A percentile compares a stretch with the other conserved stretches of the same genome.
These are phyloP conservation scores for Eulithis testata DNA, from an alignment of 2,888 invertebrate species.

Conservation along the genomic window DNA sequence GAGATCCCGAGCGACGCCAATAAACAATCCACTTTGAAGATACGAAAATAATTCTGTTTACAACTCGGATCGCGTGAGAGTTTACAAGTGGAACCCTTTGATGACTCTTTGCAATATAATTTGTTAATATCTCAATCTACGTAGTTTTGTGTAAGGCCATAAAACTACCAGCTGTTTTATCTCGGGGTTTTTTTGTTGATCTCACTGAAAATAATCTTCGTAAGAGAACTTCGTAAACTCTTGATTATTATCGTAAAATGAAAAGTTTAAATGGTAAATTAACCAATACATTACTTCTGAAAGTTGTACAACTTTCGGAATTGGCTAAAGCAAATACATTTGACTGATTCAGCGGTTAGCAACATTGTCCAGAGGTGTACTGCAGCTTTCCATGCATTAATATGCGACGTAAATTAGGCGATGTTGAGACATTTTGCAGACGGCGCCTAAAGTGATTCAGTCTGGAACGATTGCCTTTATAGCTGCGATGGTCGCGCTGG, in stretches of 20 bases:
- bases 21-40: slow-evolving; percentile 75
- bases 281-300: no score
- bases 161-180: slow-evolving; percentile 32
- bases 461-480: slow-evolving; percentile 81
- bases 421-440: slow-evolving; percentile 83
- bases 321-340: not conserved
- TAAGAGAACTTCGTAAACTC: not conserved
- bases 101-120: slow-evolving; percentile 32
- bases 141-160: slow-evolving; percentile 31
- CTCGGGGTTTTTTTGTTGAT: slow-evolving; percentile 6
- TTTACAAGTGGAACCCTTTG: slow-evolving; percentile 53
- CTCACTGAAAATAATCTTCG: not conserved
- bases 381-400: slow-evolving; percentile 45
- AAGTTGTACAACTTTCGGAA: not conserved
- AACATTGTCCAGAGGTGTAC: slow-evolving; percentile 37
- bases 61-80: slow-evolving; percentile 57
- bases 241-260: no score
- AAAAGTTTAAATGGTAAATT: no score
- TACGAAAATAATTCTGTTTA: slow-evolving; percentile 71
- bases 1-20: slow-evolving; percentile 60
- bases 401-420: slow-evolving; percentile 66
- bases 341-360: slow-evolving; percentile 31
- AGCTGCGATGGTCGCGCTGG: slow-evolving; percentile 66
- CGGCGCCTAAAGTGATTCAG: slow-evolving; percentile 82
- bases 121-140: slow-evolving; percentile 33